Base-by-base conservation (phyloP, 2,888 invertebrate genomes). In the Papilio gigon region DNA sequence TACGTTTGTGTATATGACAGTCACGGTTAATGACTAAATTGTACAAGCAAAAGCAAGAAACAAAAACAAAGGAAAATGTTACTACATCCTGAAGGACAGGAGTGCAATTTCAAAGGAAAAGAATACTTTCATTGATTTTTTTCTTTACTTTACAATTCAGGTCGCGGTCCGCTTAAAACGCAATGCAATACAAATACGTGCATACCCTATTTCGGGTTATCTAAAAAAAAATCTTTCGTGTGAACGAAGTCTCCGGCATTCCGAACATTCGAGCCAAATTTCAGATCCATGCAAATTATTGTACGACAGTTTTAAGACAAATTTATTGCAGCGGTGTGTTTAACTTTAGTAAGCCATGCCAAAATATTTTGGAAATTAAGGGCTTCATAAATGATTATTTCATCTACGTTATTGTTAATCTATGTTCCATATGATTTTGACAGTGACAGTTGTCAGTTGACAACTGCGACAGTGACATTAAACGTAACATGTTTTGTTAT, bases 311-410 rank as follows among this genome's bases (percentile, higher is more conserved):
- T n/a, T n/a, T n/a, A n/a, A n/a, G n/a, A n/a, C n/a, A n/a, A n/a
- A n/a, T n/a, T n/a, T n/a, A n/a, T n/a, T n/a, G n/a, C n/a, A n/a
- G n/a, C n/a, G n/a, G n/a, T n/a, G n/a, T n/a, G n/a, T n/a, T n/a
- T n/a, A n/a, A n/a, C n/a, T n/a, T n/a, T n/a, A n/a, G n/a, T n/a
- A n/a, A n/a, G n/a, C n/a, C n/a, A n/a, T n/a, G n/a, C n/a, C 4
- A 37, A 11, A 37, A 37, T 37, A 37, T n/a, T 37, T 14, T 40
- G n/a, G n/a, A n/a, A n/a, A 40, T 40, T 40, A 40, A 11, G n/a
- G 33, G 37, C 25, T 20, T 5, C n/a, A 59, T 68, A 64, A 60
- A 33, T 75, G 73, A 75, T 76, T 76, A 74, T 75, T 75, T 44
- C 20, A 20, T 44, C 20, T 22, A 47, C 0, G 11, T 12, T 47